Conservation (phyloP, 2,797 vertebrate species). For the Orientallactaga sibirica region DNA sequence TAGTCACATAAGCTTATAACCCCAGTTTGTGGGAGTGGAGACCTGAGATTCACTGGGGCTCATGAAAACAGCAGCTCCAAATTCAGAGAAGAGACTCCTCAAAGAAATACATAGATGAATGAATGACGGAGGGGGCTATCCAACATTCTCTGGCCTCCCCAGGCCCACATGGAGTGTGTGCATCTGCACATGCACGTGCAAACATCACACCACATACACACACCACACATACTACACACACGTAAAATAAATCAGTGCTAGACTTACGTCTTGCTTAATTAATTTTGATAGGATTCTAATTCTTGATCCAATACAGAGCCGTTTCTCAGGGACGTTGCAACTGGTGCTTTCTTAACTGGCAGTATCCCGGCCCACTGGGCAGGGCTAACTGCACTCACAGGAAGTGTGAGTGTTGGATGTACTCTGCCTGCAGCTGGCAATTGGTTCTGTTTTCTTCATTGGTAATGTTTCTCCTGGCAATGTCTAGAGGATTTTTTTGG, state of each 20-base stretch:
- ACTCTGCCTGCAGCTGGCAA: neutral
- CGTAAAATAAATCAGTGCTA: neutral
- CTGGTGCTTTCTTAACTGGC: neutral
- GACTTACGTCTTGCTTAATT: neutral
- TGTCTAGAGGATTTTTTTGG: neutral
- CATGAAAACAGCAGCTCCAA: no score
- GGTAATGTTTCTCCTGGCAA: constrained; percentile 33
- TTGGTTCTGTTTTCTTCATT: neutral
- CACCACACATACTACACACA: no score
- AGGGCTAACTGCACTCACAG: neutral
- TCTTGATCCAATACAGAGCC: neutral
- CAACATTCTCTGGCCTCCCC: no score
- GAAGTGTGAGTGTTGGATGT: neutral
- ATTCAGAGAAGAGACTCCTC: no score
- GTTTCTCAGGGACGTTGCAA: constrained; percentile 13
- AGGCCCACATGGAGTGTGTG: no score
- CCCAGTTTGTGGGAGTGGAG: no score
- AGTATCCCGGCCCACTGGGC: neutral
- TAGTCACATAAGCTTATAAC: no score
- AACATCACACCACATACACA: no score
- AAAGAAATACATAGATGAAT: no score
- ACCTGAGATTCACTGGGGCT: no score
- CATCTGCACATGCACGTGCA: no score
- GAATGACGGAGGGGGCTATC: no score
- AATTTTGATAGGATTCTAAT: constrained; percentile 38